These are phyloP conservation scores for Tridacna crocea DNA, from an alignment of 2,888 invertebrate species.

Conservation along the genomic window DNA sequence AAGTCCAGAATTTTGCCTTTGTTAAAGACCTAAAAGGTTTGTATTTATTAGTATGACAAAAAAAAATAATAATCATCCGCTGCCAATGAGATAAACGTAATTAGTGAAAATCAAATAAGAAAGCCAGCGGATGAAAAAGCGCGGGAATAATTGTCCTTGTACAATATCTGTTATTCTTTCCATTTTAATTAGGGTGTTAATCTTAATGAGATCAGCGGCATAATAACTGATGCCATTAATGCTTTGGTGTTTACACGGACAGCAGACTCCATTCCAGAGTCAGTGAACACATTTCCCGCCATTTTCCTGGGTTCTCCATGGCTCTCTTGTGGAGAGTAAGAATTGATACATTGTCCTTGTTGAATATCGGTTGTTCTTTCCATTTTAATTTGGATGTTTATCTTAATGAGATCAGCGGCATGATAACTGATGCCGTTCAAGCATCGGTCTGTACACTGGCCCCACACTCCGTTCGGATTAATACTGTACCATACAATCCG, in stretches of 20 bases:
- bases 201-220: slow-evolving; percentile 14
- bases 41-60: too few species aligned
- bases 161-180: neutral
- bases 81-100: neutral
- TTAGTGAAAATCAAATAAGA: neutral
- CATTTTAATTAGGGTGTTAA: slow-evolving; percentile 11
- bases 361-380: slow-evolving; percentile 1
- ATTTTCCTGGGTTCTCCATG: neutral
- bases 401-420: slow-evolving; percentile 14
- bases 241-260: too few species aligned
- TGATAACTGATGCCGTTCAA: neutral
- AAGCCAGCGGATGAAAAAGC: neutral
- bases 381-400: slow-evolving; percentile 9
- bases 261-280: neutral
- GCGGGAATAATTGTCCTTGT: neutral
- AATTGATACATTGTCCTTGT: too few species aligned
- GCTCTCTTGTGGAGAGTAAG: neutral
- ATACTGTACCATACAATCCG: too few species aligned
- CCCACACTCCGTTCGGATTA: too few species aligned
- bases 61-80: too few species aligned
- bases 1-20: too few species aligned
- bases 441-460: too few species aligned
- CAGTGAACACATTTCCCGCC: neutral
- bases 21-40: too few species aligned
- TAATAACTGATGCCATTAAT: neutral